phyloP scores from a whole-genome alignment of 2,797 vertebrate species.

The Loriculus beryllinus region DNA sequence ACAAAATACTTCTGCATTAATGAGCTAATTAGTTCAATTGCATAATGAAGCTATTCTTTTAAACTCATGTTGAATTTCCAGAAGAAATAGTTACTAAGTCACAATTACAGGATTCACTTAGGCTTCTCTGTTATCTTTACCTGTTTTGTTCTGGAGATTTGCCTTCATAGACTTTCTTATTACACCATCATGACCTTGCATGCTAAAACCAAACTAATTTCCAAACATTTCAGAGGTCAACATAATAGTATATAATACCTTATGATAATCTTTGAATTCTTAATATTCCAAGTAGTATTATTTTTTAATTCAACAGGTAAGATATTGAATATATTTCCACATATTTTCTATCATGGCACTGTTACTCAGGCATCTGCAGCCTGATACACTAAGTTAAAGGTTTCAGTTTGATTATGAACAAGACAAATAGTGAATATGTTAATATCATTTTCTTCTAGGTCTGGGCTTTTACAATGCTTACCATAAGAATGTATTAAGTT shows the following conservation, averaged over 20 bases:
- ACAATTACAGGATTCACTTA: neutral
- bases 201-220: neutral
- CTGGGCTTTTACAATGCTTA: neutral
- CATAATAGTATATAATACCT: neutral
- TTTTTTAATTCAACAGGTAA: neutral
- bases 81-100: neutral
- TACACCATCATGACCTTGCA: neutral
- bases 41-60: neutral
- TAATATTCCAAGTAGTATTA: neutral
- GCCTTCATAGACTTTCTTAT: neutral
- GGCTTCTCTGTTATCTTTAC: neutral
- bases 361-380: neutral
- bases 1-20: conserved; percentile 34
- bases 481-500: neutral
- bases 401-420: neutral
- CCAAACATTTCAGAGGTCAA: neutral
- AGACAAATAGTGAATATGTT: neutral
- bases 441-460: neutral
- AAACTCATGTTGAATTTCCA: neutral
- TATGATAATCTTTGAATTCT: neutral
- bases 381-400: neutral
- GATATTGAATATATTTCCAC: neutral
- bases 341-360: neutral
- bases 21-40: neutral
- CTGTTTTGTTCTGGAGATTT: neutral